Evolutionary conservation across 2,797 vertebrate genomes (phyloP), one percentile per base, ranked within the genome.

Genomic region (Diglossa cyanea): DNA sequence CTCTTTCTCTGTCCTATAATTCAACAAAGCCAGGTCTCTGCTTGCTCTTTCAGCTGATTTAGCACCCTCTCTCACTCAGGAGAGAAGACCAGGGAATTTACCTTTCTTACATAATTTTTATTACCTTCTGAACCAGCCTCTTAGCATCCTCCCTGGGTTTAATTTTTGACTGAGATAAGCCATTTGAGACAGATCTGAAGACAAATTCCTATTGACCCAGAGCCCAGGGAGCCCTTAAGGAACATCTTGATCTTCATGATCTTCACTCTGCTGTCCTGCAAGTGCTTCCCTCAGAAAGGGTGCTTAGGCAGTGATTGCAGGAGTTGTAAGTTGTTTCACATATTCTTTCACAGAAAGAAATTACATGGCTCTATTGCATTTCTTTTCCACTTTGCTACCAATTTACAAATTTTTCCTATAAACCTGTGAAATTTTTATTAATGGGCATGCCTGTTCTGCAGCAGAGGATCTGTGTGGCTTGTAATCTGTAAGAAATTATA

Each of bases 261-360:
- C 42, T 87, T 89, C 48, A 0, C 40, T 54, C 47, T 61, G 31
- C 44, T 68, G 58, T 68, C 31, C 77, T 77, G 39, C 30, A 55
- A 63, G 17, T 13, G 20, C 26, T 71, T 82, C 23, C 30, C 28
- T 80, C 61, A 80, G 53, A n/a, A 48, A 30, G 9, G 18, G 4
- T 57, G 11, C n/a, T 54, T 62, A 33, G 48, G 40, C 17, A 68
- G 55, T 51, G 65, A 31, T 21, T 88, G 12, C 25, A 87, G 17
- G n/a, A 50, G 11, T 30, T 77, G 1, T n/a, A 26, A 1, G 1
- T 23, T 31, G 17, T 31, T 26, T 65, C 0, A 0, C 2, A 0
- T 61, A 26, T 70, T 57, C 79, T 82, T 87, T 30, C 70, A 37
- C 31, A 31, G 58, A 63, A 80, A 61, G 17, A 61, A 48, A 37